Conservation (phyloP, 1,140 invertebrate genomes). For the Pseudobourletiella spinata region DNA sequence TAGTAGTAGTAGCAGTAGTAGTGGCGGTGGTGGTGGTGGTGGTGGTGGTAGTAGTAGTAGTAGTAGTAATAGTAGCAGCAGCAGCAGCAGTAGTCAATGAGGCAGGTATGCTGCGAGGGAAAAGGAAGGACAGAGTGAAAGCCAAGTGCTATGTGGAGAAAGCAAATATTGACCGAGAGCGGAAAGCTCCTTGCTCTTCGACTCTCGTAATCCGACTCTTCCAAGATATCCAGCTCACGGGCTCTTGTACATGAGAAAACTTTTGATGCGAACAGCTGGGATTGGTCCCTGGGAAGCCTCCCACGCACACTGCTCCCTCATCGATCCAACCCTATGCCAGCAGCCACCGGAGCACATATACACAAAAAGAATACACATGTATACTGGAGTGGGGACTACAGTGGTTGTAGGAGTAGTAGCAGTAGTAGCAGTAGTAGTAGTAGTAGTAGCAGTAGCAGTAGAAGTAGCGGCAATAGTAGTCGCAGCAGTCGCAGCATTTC, state of each 20-base stretch:
- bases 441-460: too few relatives aligned
- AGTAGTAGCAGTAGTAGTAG: too few relatives aligned
- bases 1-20: too few relatives aligned
- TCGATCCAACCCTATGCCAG: background rate
- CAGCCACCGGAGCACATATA: background rate
- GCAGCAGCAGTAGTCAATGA: background rate
- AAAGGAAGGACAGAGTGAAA: too few relatives aligned
- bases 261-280: background rate
- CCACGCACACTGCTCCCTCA: slow-evolving; percentile 7
- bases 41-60: too few relatives aligned
- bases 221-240: background rate
- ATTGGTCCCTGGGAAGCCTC: slow-evolving; percentile 3
- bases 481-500: too few relatives aligned
- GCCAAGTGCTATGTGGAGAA: too few relatives aligned
- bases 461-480: too few relatives aligned
- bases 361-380: background rate
- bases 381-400: too few relatives aligned
- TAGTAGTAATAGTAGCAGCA: background rate
- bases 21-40: too few relatives aligned
- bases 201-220: slow-evolving; percentile 1
- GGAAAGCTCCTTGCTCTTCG: slow-evolving; percentile 1
- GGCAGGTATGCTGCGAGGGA: too few relatives aligned
- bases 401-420: too few relatives aligned
- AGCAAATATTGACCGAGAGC: slow-evolving; percentile 13
- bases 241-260: background rate